phyloP scores from a whole-genome alignment of 2,888 invertebrate genomes.

The Drymonia ruficornis region DNA sequence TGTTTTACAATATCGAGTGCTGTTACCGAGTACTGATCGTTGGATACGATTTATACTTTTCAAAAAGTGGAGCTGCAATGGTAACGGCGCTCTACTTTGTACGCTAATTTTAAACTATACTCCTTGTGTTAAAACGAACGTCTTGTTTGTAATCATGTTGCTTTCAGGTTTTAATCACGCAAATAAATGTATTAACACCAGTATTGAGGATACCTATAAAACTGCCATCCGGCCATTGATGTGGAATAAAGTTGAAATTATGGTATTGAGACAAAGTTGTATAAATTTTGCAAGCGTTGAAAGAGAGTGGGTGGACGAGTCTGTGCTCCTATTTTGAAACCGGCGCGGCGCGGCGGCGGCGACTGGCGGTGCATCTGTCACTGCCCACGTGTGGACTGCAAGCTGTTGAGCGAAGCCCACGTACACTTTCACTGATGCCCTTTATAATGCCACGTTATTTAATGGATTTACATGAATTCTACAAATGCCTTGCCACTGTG shows the following conservation, averaged over 20 bases:
- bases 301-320: constrained; percentile 55
- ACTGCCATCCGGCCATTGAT: constrained; percentile 10
- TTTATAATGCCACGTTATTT: constrained; percentile 30
- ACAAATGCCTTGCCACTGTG: not conserved
- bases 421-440: constrained; percentile 53
- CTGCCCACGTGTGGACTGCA: constrained; percentile 48
- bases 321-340: constrained; percentile 35
- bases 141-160: constrained; percentile 35
- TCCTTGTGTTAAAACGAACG: no score
- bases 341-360: constrained; percentile 29
- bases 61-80: constrained; percentile 38
- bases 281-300: constrained; percentile 32
- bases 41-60: constrained; percentile 52
- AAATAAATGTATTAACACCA: constrained; percentile 16
- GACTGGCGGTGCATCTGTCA: constrained; percentile 52
- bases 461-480: not conserved
- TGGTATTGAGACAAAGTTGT: constrained; percentile 14
- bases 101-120: constrained; percentile 45
- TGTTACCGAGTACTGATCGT: constrained; percentile 36
- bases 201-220: constrained; percentile 9
- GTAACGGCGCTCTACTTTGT: constrained; percentile 45
- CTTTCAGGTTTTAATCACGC: not conserved
- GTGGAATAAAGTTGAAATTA: constrained; percentile 15
- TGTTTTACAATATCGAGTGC: constrained; percentile 43
- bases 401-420: constrained; percentile 40